Base-by-base conservation (phyloP, 2,797 vertebrate species). In the Geotrypetes seraphini region DNA sequence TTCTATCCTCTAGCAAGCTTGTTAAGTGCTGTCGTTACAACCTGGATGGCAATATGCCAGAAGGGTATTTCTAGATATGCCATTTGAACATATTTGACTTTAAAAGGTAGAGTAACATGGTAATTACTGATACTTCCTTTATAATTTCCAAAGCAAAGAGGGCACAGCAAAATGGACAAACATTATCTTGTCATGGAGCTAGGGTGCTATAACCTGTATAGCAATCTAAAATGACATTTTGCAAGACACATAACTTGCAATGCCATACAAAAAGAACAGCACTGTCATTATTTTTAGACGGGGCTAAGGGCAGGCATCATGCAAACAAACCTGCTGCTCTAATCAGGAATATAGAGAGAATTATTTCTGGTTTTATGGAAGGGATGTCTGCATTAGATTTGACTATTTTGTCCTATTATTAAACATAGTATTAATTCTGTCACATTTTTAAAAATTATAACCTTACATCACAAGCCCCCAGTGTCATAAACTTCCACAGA, bases 1-100 rank as follows among this genome's bases (percentile, higher is more conserved):
- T 47, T 47, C 43, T 47, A 33, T 39, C 39, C 22, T 25, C 34
- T 35, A 39, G 31, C 36, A 23, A 26, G 39, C 36, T 21, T 28
- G 36, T 45, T 46, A 47, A 47, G 43, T 39, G 43, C 43, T 39
- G 43, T 47, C 43, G 39, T 33, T 43, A 47, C 43, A 36, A 10
- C n/a, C 5, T 25, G 24, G 20, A 28, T 34, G 23, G 20, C 15
- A 28, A 23, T 42, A 22, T 25, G 19, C 39, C 24, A n/a, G n/a
- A n/a, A n/a, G n/a, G n/a, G n/a, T 39, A 39, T 39, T 35, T 34
- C 43, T 36, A 47, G 47, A 47, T 47, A 47, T 47, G 36, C 47
- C 43, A 47, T 38, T 39, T 36, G 7, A 4, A 34, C 22, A 31
- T 26, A 31, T 39, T 33, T 39, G 26, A 25, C 22, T 5, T 36